Evolutionary conservation across 2,888 invertebrate genomes (phyloP).

Genomic region (Mesorhabditis sp.): DNA sequence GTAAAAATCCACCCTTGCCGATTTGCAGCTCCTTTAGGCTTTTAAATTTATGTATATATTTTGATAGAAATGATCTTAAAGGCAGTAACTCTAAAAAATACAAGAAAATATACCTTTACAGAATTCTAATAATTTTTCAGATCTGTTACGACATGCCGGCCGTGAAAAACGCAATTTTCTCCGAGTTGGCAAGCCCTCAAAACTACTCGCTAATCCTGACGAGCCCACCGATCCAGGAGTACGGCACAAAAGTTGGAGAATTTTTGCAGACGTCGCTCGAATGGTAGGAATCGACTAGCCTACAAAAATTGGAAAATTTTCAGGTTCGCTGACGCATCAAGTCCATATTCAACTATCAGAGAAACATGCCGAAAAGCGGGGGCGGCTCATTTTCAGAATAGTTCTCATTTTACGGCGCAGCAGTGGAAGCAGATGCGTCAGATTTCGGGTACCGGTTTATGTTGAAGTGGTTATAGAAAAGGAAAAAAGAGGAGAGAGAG

Average conservation of each 20-base stretch:
- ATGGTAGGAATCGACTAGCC: slow-evolving; percentile 24
- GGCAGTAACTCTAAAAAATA: no score
- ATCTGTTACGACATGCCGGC: slow-evolving; percentile 32
- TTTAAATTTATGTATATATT: no score
- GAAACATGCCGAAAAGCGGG: slow-evolving; percentile 24
- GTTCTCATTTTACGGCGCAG: slow-evolving; percentile 39
- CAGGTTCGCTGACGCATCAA: slow-evolving; percentile 15
- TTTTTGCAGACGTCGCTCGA: slow-evolving; percentile 30
- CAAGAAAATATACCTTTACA: no score
- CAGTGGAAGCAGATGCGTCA: slow-evolving; percentile 49
- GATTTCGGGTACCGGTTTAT: slow-evolving; percentile 12
- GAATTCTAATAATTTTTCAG: no score
- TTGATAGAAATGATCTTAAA: no score
- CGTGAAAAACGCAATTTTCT: slow-evolving; percentile 18
- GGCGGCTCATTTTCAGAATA: slow-evolving; percentile 27
- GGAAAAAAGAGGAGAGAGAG: no score
- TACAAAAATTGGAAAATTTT: no score
- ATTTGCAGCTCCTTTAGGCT: no score
- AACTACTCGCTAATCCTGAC: slow-evolving; percentile 10
- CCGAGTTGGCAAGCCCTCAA: slow-evolving; percentile 16
- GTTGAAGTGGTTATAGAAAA: not conserved
- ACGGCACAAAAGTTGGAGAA: slow-evolving; percentile 25
- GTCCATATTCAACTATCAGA: slow-evolving; percentile 25
- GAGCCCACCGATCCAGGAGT: slow-evolving; percentile 12
- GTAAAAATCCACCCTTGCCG: no score